Conservation (phyloP, 1,140 invertebrate species). For the Pseudomyrmex pallidus region DNA sequence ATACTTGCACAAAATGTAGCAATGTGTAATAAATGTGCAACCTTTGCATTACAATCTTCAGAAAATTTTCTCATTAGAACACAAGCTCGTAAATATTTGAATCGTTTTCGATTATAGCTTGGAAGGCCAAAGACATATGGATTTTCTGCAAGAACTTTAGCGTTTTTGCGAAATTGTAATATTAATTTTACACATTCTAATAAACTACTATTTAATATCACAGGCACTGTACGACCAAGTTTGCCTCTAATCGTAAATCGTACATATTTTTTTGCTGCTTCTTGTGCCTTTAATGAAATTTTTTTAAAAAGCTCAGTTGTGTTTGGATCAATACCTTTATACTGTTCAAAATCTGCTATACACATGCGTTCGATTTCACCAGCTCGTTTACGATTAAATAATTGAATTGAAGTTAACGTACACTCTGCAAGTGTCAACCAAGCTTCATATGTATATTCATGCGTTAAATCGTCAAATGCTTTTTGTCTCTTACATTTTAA, state of each 20-base stretch:
- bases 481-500: slow-evolving; percentile 12
- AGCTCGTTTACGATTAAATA: slow-evolving; percentile 2
- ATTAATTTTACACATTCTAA: slow-evolving; percentile 31
- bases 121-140: slow-evolving; percentile 22
- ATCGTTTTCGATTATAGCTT: slow-evolving; percentile 14
- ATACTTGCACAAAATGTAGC: slow-evolving; percentile 26
- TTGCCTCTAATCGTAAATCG: slow-evolving; percentile 20
- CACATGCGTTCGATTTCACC: slow-evolving; percentile 22
- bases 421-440: background rate
- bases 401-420: slow-evolving; percentile 11
- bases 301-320: background rate
- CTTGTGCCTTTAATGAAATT: background rate
- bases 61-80: slow-evolving; percentile 7
- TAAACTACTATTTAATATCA: background rate
- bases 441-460: slow-evolving; percentile 17
- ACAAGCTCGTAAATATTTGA: slow-evolving; percentile 21
- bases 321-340: slow-evolving; percentile 7
- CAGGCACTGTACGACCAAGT: slow-evolving; percentile 7
- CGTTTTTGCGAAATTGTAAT: background rate
- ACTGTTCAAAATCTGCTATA: slow-evolving; percentile 12
- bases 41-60: slow-evolving; percentile 20
- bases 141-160: slow-evolving; percentile 4
- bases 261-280: slow-evolving; percentile 20
- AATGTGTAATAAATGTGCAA: slow-evolving; percentile 38
- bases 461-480: background rate